phyloP scores from a whole-genome alignment of 2,113 vertebrate genomes.

The Pangasianodon hypophthalmus region DNA sequence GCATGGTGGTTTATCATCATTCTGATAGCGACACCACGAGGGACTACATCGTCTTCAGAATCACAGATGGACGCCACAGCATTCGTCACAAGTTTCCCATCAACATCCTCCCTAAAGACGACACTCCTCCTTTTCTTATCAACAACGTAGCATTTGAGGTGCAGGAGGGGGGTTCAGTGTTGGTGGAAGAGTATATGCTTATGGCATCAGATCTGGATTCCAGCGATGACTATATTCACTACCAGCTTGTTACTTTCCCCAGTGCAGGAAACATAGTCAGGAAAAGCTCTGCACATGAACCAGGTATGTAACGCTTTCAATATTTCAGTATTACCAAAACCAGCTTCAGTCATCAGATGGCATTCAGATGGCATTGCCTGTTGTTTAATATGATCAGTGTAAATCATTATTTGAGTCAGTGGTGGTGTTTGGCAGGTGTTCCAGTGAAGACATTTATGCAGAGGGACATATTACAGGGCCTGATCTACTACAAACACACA shows the following conservation, averaged over 20 bases:
- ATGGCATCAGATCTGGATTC: slow-evolving; percentile 73
- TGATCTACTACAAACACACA: slow-evolving; percentile 73
- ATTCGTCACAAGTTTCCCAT: slow-evolving; percentile 72
- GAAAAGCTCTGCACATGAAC: slow-evolving; percentile 56
- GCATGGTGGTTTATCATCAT: slow-evolving; percentile 72
- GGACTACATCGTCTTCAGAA: slow-evolving; percentile 71
- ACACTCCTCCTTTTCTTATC: slow-evolving; percentile 70
- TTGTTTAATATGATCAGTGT: not conserved
- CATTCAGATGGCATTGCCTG: too few relatives aligned
- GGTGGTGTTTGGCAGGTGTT: slow-evolving; percentile 55
- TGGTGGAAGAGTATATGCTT: slow-evolving; percentile 62
- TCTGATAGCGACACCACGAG: slow-evolving; percentile 74
- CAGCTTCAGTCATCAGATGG: not conserved
- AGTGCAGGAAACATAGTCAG: slow-evolving; percentile 64
- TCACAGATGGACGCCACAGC: slow-evolving; percentile 74
- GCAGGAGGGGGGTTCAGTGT: slow-evolving; percentile 63
- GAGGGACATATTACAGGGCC: slow-evolving; percentile 71
- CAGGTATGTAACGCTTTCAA: slow-evolving; percentile 55
- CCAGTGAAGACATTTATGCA: slow-evolving; percentile 71
- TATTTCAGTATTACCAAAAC: not conserved
- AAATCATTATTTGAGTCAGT: not conserved
- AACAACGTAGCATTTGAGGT: slow-evolving; percentile 72
- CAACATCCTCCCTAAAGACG: slow-evolving; percentile 72
- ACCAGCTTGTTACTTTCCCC: slow-evolving; percentile 50
- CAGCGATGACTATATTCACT: slow-evolving; percentile 70